A percentile compares a stretch with the other conserved stretches of the same genome.
These are phyloP conservation scores for Nothura maculosa DNA, from an alignment of 2,797 vertebrate genomes.

Conservation along the genomic window DNA sequence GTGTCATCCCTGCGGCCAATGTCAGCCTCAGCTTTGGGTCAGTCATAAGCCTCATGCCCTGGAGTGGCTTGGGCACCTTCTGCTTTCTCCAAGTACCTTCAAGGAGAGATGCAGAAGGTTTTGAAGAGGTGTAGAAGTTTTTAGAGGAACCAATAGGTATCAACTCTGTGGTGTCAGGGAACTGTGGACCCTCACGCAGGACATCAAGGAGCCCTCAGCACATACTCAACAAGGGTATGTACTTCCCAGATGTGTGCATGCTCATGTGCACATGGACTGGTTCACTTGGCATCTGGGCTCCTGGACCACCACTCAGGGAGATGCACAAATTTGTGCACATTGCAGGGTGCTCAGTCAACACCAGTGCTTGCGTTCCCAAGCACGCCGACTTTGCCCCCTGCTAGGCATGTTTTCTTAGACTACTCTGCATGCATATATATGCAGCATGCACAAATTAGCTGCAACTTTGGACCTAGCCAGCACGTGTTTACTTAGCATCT, in stretches of 20 bases:
- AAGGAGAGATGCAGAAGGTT: too few species aligned
- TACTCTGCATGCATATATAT: rapidly evolving
- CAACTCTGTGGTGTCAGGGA: not conserved
- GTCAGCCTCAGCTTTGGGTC: not conserved
- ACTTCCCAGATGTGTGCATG: rapidly evolving
- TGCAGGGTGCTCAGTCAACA: rapidly evolving
- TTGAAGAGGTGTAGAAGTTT: not conserved
- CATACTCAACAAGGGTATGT: rapidly evolving
- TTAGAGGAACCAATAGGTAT: not conserved
- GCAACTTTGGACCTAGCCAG: not conserved
- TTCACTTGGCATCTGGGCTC: rapidly evolving
- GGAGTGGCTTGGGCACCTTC: not conserved
- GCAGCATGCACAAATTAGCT: rapidly evolving
- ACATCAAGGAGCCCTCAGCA: not conserved
- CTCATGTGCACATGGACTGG: rapidly evolving
- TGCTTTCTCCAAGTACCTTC: not conserved
- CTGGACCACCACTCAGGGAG: not conserved
- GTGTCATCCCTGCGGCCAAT: conserved; percentile 17
- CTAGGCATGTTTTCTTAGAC: rapidly evolving
- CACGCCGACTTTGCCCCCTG: rapidly evolving
- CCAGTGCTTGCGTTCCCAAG: not conserved
- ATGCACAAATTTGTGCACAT: rapidly evolving
- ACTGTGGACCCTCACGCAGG: not conserved
- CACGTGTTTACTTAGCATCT: not conserved
- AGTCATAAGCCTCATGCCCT: rapidly evolving